Conservation (phyloP, 2,797 vertebrate genomes). For the Melanotaenia trifasciata region DNA sequence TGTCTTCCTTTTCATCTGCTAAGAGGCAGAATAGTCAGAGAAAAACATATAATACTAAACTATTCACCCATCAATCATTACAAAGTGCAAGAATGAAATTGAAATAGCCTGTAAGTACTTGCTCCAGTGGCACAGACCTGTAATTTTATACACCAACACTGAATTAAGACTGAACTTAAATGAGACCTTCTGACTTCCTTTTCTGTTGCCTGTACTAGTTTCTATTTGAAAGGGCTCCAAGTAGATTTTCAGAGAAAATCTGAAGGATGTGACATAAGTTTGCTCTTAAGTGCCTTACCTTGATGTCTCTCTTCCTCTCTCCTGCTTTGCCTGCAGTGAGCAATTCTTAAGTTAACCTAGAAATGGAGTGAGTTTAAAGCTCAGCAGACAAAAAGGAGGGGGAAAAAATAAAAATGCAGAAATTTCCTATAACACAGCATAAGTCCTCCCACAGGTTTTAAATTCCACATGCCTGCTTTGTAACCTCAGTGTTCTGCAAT, state of each 20-base stretch:
- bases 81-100: neutral
- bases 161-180: neutral
- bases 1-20: neutral
- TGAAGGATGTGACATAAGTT: neutral
- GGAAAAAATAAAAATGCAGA: neutral
- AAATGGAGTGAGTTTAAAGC: neutral
- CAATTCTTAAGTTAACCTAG: neutral
- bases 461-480: neutral
- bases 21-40: neutral
- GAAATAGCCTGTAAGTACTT: neutral
- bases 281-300: neutral
- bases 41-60: neutral
- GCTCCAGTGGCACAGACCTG: neutral
- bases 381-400: neutral
- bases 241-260: neutral
- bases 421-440: neutral
- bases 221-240: neutral
- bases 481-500: neutral
- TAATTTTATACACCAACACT: neutral
- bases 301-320: neutral
- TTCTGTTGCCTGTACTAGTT: neutral
- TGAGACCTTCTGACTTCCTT: neutral
- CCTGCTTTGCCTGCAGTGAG: neutral
- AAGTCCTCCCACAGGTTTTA: neutral
- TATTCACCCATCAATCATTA: neutral